Conservation (phyloP, 92 coral and sea anemone species). For the Epizoanthus fatuus region DNA sequence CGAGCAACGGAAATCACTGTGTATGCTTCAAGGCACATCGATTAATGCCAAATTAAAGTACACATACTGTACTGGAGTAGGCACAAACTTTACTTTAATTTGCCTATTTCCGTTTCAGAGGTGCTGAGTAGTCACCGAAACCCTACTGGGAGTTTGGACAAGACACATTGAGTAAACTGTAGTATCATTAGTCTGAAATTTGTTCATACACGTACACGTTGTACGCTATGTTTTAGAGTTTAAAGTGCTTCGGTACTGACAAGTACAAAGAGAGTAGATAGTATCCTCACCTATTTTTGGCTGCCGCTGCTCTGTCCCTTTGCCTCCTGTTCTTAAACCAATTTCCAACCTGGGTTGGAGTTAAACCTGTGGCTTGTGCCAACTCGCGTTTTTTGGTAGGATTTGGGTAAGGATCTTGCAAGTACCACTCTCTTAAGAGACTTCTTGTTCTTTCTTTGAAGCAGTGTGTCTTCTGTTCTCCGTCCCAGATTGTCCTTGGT, state of each 20-base stretch:
- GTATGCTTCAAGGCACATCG: conserved; percentile 59
- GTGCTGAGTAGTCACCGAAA: conserved; percentile 59
- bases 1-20: conserved; percentile 70
- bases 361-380: conserved; percentile 99
- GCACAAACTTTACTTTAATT: conserved; percentile 68
- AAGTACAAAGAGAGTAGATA: conserved; percentile 18
- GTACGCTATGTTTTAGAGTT: conserved; percentile 23
- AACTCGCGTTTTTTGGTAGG: conserved; percentile 99
- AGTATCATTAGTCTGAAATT: conserved; percentile 29
- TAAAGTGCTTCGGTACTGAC: conserved; percentile 17
- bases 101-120: conserved; percentile 82
- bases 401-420: conserved; percentile 99
- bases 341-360: conserved; percentile 99
- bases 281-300: conserved; percentile 95
- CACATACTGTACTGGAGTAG: conserved; percentile 50
- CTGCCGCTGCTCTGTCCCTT: conserved; percentile 99
- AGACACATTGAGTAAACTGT: conserved; percentile 18
- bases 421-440: conserved; percentile 94
- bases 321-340: conserved; percentile 99
- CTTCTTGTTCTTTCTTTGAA: conserved; percentile 99
- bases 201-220: conserved; percentile 16
- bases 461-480: conserved; percentile 99
- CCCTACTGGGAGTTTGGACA: conserved; percentile 31
- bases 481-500: conserved; percentile 99
- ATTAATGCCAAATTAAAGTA: conserved; percentile 32